Evolutionary conservation across 2,888 invertebrate species (phyloP).

Genomic region (Drosophila anomalata): DNA sequence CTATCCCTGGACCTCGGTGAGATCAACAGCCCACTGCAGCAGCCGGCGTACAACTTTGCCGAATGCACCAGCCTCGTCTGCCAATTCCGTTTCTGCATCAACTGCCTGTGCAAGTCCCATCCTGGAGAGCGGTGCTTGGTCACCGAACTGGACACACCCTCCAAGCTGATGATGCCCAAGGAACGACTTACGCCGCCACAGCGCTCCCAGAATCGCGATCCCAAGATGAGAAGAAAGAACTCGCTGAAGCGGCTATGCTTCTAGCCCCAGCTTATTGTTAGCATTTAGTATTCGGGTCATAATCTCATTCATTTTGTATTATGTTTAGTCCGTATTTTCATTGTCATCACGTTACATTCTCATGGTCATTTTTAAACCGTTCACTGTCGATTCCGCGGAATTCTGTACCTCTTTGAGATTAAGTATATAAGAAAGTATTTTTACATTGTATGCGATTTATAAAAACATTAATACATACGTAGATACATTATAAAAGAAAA

Average conservation of each 20-base stretch:
- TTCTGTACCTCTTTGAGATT: conserved; percentile 70
- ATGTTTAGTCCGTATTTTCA: conserved; percentile 15
- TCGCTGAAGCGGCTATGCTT: conserved; percentile 66
- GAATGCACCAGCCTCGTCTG: conserved; percentile 71
- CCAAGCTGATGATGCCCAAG: conserved; percentile 67
- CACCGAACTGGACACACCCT: conserved; percentile 75
- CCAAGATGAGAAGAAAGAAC: conserved; percentile 64
- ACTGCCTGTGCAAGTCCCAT: conserved; percentile 75
- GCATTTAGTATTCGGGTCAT: conserved; percentile 23
- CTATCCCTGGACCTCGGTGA: conserved; percentile 67
- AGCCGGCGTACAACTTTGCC: conserved; percentile 42
- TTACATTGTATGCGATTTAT: conserved; percentile 43
- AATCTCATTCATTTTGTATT: conserved; percentile 25
- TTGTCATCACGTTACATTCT: conserved; percentile 15
- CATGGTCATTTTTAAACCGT: conserved; percentile 30
- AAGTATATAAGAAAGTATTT: conserved; percentile 49
- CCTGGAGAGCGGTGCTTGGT: conserved; percentile 72
- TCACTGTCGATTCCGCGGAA: conserved; percentile 9
- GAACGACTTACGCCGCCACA: conserved; percentile 63
- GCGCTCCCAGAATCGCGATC: conserved; percentile 53
- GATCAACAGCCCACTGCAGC: conserved; percentile 18
- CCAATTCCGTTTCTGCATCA: conserved; percentile 71
- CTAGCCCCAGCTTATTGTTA: conserved; percentile 35
- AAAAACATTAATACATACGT: conserved; percentile 15
- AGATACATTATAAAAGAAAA: neutral